Conservation (phyloP, 2,888 invertebrate species). For the Trissonchulus latispiculum region DNA sequence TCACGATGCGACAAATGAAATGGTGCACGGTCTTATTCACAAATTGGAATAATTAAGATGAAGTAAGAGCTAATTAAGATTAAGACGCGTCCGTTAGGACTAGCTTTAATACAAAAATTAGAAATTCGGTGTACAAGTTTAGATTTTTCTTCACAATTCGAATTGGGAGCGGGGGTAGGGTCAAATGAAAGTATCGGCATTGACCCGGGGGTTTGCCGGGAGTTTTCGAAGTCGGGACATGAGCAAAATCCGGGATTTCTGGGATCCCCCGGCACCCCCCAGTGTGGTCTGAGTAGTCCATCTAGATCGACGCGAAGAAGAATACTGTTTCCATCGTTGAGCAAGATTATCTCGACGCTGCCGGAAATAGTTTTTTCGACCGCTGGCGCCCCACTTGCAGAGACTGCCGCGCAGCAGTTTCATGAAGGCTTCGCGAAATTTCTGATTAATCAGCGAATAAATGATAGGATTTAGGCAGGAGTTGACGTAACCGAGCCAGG, state of each 20-base stretch:
- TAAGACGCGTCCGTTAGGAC: too few relatives aligned
- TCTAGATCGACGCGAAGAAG: not conserved
- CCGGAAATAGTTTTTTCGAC: not conserved
- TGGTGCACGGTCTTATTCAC: too few relatives aligned
- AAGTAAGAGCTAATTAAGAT: too few relatives aligned
- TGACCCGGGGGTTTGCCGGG: not conserved
- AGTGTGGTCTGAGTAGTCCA: not conserved
- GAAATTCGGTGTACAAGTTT: too few relatives aligned
- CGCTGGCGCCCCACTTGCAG: not conserved
- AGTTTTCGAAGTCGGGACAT: not conserved
- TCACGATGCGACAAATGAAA: too few relatives aligned
- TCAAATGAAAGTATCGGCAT: not conserved
- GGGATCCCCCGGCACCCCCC: not conserved
- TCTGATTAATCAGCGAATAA: constrained; percentile 44
- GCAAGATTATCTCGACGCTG: not conserved
- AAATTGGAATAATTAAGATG: too few relatives aligned
- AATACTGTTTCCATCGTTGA: not conserved
- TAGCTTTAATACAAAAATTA: too few relatives aligned
- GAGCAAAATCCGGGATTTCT: not conserved
- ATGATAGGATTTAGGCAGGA: constrained; percentile 50
- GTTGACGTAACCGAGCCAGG: constrained; percentile 49
- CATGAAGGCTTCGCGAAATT: constrained; percentile 5
- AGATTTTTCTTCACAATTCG: too few relatives aligned
- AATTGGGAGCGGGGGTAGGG: too few relatives aligned
- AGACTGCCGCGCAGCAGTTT: not conserved